phyloP scores from a whole-genome alignment of 2,113 vertebrate species.

The Orthochromis indermauri region DNA sequence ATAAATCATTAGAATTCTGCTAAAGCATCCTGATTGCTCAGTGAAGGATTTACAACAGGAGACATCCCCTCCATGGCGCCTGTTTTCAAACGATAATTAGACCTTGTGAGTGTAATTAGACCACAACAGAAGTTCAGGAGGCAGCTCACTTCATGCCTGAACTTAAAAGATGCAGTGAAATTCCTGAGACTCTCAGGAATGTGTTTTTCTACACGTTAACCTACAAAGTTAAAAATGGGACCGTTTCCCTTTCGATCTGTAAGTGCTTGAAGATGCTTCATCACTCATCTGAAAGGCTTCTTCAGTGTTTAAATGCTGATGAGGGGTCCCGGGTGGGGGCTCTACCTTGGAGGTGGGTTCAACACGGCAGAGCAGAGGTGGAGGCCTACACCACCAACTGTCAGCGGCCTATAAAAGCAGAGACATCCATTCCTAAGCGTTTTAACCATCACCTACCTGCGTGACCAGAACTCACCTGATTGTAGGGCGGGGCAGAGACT shows the following conservation, averaged over 20 bases:
- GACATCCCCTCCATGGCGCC: fast-evolving
- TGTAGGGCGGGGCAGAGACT: background rate
- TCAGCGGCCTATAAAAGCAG: background rate
- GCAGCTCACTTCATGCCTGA: background rate
- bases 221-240: background rate
- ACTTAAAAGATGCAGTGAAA: background rate
- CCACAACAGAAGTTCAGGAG: background rate
- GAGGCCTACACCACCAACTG: background rate
- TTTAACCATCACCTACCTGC: background rate
- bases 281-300: background rate
- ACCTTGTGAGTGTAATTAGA: fast-evolving
- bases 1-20: fast-evolving
- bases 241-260: fast-evolving
- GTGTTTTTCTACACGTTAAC: background rate
- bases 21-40: background rate
- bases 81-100: background rate
- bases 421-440: fast-evolving
- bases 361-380: fast-evolving
- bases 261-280: background rate
- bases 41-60: background rate
- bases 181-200: background rate
- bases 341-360: background rate
- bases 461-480: background rate
- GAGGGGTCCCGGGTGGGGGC: fast-evolving
- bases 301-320: background rate